These are phyloP conservation scores for Anoncus sp. DNA, from an alignment of 2,888 invertebrate species.

Conservation along the genomic window DNA sequence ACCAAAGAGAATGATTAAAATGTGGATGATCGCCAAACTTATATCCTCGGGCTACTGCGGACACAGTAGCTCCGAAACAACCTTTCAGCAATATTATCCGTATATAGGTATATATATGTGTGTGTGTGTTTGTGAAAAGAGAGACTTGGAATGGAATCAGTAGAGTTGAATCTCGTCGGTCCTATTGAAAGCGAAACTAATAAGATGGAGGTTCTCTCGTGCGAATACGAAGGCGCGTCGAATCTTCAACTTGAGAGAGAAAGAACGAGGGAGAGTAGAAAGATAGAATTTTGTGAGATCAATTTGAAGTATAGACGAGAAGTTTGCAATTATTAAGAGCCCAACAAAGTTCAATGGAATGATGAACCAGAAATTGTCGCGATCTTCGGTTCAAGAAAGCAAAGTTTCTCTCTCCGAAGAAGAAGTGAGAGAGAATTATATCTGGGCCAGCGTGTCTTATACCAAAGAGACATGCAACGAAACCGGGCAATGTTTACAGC, in stretches of 20 bases:
- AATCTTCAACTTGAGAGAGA: conserved; percentile 28
- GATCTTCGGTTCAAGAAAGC: too few relatives aligned
- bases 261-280: background rate
- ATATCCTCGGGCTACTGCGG: conserved; percentile 22
- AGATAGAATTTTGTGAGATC: background rate
- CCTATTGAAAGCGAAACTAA: conserved; percentile 56
- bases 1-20: conserved; percentile 1
- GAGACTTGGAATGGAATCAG: conserved; percentile 31
- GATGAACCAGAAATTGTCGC: background rate
- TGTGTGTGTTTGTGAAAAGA: conserved; percentile 12
- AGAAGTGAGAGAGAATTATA: too few relatives aligned
- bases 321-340: background rate
- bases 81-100: conserved; percentile 7
- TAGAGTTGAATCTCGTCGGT: conserved; percentile 36
- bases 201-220: conserved; percentile 48
- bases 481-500: conserved; percentile 5
- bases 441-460: too few relatives aligned
- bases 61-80: conserved; percentile 38
- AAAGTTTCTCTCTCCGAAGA: too few relatives aligned
- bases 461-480: background rate
- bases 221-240: conserved; percentile 51
- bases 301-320: background rate
- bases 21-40: conserved; percentile 3
- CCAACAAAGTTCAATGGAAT: background rate
- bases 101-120: conserved; percentile 16